Percentiles rank a stretch among this genome's conserved stretches.
phyloP scores from a whole-genome alignment of 2,113 vertebrate genomes.

The Oryzias celebensis region DNA sequence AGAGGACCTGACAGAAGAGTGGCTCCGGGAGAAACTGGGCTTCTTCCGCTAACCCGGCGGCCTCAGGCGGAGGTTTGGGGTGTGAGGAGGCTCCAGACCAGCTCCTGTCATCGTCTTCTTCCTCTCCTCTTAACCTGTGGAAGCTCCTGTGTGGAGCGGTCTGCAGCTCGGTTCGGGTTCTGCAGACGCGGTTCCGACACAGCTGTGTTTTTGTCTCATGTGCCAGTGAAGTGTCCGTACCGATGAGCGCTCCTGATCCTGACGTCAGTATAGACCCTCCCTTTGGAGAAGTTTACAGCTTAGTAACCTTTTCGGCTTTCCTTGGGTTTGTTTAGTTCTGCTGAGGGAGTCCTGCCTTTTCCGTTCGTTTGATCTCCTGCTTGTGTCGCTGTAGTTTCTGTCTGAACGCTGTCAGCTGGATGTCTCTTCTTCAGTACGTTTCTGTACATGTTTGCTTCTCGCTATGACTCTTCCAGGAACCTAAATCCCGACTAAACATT shows the following conservation, averaged over 20 bases:
- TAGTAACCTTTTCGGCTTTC: slow-evolving; percentile 10
- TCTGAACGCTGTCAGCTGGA: background rate
- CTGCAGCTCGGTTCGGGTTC: slow-evolving; percentile 8
- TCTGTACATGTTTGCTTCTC: slow-evolving; percentile 10
- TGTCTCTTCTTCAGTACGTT: slow-evolving; percentile 8
- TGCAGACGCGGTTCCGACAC: slow-evolving; percentile 35
- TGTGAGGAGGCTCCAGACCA: slow-evolving; percentile 44
- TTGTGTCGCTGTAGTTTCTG: slow-evolving; percentile 4
- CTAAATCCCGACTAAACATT: slow-evolving; percentile 51
- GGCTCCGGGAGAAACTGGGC: slow-evolving; percentile 93
- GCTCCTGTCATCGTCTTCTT: slow-evolving; percentile 41
- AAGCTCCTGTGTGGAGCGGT: no score
- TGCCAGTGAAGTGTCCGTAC: slow-evolving; percentile 54
- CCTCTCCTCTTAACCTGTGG: slow-evolving; percentile 17
- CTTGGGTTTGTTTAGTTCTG: slow-evolving; percentile 1
- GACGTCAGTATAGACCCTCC: background rate
- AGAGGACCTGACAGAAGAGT: slow-evolving; percentile 96
- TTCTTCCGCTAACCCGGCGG: slow-evolving; percentile 85
- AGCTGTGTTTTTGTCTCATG: slow-evolving; percentile 46
- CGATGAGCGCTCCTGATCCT: slow-evolving; percentile 39
- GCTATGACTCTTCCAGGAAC: slow-evolving; percentile 13
- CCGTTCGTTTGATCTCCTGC: background rate
- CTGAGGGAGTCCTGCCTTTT: slow-evolving; percentile 12
- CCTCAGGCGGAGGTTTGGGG: slow-evolving; percentile 11
- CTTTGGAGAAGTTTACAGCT: slow-evolving; percentile 19